Evolutionary conservation across 2,113 vertebrate species (phyloP).

Genomic region (Odocoileus hemionus): DNA sequence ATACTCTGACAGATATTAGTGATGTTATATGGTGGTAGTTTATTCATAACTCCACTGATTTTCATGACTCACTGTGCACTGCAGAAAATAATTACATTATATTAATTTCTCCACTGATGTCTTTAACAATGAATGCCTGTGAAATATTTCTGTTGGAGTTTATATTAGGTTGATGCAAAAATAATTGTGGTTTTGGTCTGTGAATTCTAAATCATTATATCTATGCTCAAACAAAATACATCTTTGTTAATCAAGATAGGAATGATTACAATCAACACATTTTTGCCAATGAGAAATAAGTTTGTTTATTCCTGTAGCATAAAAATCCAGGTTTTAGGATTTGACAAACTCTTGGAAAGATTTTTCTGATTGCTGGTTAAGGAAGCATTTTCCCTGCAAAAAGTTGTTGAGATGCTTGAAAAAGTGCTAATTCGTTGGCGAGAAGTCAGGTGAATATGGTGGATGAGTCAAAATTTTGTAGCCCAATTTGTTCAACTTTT

Average conservation of each 20-base stretch:
- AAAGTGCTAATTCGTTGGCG: background rate
- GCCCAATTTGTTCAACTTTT: background rate
- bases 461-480: background rate
- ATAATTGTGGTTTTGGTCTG: background rate
- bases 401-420: background rate
- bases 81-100: background rate
- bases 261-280: background rate
- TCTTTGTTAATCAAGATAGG: background rate
- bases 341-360: background rate
- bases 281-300: background rate
- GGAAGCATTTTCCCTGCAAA: background rate
- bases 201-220: background rate
- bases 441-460: background rate
- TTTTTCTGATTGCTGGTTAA: background rate
- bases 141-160: background rate
- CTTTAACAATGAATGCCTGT: background rate
- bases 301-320: background rate
- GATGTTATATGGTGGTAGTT: slow-evolving; percentile 41
- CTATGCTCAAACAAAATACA: background rate
- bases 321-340: background rate
- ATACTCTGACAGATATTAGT: slow-evolving; percentile 33
- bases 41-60: background rate
- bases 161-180: background rate
- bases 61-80: background rate
- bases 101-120: background rate